Evolutionary conservation across 2,888 invertebrate genomes (phyloP).

Genomic region (Diplazon laetatorius): DNA sequence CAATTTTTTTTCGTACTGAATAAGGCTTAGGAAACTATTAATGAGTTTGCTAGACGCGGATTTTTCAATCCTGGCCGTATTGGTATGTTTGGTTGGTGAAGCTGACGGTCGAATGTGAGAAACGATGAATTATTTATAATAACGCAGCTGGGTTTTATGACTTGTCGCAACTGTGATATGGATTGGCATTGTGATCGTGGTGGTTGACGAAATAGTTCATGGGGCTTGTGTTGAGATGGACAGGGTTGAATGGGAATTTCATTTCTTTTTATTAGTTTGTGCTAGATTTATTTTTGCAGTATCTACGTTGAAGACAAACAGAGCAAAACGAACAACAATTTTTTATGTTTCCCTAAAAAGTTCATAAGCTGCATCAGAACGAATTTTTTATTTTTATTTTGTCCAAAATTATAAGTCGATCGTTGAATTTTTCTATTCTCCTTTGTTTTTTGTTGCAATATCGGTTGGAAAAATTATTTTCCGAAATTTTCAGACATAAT

Average conservation of each 20-base stretch:
- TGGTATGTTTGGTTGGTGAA: not conserved
- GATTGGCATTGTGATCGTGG: conserved; percentile 20
- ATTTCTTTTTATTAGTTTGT: not conserved
- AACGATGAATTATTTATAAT: conserved; percentile 55
- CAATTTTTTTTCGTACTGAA: conserved; percentile 6
- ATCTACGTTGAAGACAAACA: not conserved
- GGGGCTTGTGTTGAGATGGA: not conserved
- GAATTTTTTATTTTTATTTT: no score
- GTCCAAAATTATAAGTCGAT: no score
- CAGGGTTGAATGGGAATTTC: conserved; percentile 18
- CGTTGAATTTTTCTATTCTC: no score
- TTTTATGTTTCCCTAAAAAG: no score
- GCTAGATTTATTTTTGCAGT: not conserved
- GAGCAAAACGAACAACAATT: not conserved
- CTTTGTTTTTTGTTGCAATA: no score
- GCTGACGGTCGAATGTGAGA: not conserved
- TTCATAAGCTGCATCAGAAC: no score
- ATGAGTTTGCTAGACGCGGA: not conserved
- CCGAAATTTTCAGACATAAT: no score
- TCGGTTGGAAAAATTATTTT: no score
- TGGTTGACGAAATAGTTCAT: conserved; percentile 33
- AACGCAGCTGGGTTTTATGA: conserved; percentile 39
- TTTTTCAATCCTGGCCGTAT: conserved; percentile 12
- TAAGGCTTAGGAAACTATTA: conserved; percentile 16
- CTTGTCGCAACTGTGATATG: not conserved